These are phyloP conservation scores for Orgyia antiqua DNA, from an alignment of 2,888 invertebrate genomes.

Conservation along the genomic window DNA sequence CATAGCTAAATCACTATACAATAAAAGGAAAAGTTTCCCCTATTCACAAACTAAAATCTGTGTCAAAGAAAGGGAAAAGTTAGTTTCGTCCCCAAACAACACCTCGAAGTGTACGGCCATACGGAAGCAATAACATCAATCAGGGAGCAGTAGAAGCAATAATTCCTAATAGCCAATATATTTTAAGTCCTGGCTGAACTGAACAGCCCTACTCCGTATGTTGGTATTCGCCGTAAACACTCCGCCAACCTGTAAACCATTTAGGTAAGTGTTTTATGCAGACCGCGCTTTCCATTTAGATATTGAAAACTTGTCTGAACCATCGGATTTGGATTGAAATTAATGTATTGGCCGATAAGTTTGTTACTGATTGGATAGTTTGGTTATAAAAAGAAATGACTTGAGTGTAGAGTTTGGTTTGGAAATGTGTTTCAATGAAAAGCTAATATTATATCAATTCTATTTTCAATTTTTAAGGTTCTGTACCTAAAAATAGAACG, in stretches of 20 bases:
- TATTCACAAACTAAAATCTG: constrained; percentile 3
- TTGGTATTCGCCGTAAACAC: constrained; percentile 35
- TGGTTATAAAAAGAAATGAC: too few species aligned
- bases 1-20: constrained; percentile 2
- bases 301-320: constrained; percentile 54
- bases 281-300: constrained; percentile 46
- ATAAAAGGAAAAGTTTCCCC: constrained; percentile 3
- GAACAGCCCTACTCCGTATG: constrained; percentile 13
- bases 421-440: too few species aligned
- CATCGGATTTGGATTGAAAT: constrained; percentile 27
- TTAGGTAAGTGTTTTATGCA: constrained; percentile 62
- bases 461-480: too few species aligned
- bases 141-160: constrained; percentile 6
- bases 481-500: too few species aligned
- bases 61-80: constrained; percentile 2
- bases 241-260: constrained; percentile 47
- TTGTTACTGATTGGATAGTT: too few species aligned
- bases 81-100: constrained; percentile 3
- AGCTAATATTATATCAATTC: too few species aligned
- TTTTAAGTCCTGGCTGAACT: constrained; percentile 4
- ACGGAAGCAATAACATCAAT: constrained; percentile 10
- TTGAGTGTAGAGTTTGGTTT: too few species aligned
- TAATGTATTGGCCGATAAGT: constrained; percentile 20
- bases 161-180: constrained; percentile 13
- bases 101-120: constrained; percentile 1